Evolutionary conservation across 2,113 vertebrate species (phyloP).

Genomic region (Stictonetta naevosa): DNA sequence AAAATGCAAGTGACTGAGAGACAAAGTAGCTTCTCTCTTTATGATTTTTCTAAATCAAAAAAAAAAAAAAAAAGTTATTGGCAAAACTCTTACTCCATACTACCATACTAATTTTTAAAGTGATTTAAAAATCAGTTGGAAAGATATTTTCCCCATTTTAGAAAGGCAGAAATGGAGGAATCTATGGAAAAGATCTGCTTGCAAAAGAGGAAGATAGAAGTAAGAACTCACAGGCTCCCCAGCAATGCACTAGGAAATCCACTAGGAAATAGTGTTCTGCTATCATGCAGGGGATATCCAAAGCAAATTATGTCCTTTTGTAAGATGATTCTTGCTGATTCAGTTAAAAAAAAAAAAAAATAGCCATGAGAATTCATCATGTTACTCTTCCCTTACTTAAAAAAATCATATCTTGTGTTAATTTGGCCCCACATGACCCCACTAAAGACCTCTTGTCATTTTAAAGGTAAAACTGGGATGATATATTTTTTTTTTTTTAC

Average conservation of each 20-base stretch:
- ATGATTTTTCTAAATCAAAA: background rate
- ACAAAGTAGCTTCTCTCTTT: background rate
- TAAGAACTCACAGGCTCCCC: background rate
- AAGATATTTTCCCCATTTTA: background rate
- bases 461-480: background rate
- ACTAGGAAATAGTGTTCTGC: background rate
- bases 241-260: background rate
- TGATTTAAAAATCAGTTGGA: background rate
- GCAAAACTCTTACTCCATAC: background rate
- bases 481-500: background rate
- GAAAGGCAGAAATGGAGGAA: background rate
- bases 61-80: background rate
- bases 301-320: background rate
- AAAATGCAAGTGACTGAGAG: background rate
- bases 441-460: background rate
- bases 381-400: background rate
- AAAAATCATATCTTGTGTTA: background rate
- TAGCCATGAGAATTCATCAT: rapidly evolving
- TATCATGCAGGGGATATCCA: background rate
- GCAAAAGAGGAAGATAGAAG: background rate
- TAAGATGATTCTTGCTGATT: background rate
- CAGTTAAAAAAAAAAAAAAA: background rate
- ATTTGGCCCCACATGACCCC: background rate
- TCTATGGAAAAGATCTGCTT: background rate
- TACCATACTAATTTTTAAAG: background rate